Evolutionary conservation across 2,888 invertebrate genomes (phyloP), one percentile per base, ranked within the genome.

Genomic region (Schizaphis graminum): DNA sequence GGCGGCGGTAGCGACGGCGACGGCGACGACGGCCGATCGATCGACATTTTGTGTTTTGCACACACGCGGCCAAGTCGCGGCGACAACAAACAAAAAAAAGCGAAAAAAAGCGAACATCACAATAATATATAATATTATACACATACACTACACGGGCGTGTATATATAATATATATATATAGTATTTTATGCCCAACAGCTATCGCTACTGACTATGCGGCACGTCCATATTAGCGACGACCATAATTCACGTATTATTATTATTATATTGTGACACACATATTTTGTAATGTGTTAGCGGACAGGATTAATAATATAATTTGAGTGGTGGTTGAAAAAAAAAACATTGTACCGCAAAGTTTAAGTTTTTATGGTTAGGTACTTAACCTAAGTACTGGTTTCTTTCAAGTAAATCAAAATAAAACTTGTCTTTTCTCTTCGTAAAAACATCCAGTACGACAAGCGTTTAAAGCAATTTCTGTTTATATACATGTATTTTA

Each of bases 1-100:
- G 24, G 53, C 47, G 53, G 53, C 35, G 35, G 35, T 26, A 21
- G 24, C 89, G 89, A 44, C 57, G 28, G 47, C 47, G n/a, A 44
- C 57, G 13, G 89, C 44, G 61, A 44, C 56, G 91, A 13, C 61
- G 49, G 88, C 28, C 92, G 92, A 92, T 92, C 92, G 92, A 92
- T 88, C 88, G 92, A 92, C 67, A 41, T 92, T 88, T 92, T 53
- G 67, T 49, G 92, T 67, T 67, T 53, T 41, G 57, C 57, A 26
- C 86, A 53, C 44, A 67, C 90, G 11, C 92, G 67, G 87, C 92
- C 67, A 61, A 87, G 5, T 49, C 35, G 67, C 53, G 84, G 67
- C 87, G 57, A 92, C 86, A 86, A 92, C 67, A 92, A 92, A 86
- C 86, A 56, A 44, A 49, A 77, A 77, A 84, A 8, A 84, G 1